A percentile compares a stretch with the other conserved stretches of the same genome.
Evolutionary conservation across 2,888 invertebrate species (phyloP).

Genomic region (Scaptomyza tumidula): DNA sequence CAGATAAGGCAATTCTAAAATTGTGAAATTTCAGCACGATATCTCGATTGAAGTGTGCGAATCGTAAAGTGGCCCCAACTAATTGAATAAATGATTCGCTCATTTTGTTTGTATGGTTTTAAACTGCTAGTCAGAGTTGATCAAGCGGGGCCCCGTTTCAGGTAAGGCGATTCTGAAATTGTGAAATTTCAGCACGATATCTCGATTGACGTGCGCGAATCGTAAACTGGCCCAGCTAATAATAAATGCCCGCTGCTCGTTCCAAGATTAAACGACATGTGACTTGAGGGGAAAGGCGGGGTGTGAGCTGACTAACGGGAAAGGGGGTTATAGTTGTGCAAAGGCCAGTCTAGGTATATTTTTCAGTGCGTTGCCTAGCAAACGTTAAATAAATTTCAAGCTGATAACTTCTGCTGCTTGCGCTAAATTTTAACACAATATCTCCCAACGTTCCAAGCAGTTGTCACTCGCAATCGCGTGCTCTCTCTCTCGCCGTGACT

Average conservation of each 20-base stretch:
- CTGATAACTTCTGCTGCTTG: constrained; percentile 71
- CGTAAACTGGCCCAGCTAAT: constrained; percentile 48
- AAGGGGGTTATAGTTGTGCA: constrained; percentile 2
- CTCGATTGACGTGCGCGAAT: constrained; percentile 57
- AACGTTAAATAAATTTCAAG: constrained; percentile 67
- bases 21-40: constrained; percentile 75
- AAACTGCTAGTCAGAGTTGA: background rate
- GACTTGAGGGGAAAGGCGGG: background rate
- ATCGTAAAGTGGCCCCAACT: too few species aligned
- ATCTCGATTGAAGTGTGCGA: constrained; percentile 56
- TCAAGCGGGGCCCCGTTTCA: constrained; percentile 49
- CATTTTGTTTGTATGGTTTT: too few species aligned
- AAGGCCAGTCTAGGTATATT: constrained; percentile 30
- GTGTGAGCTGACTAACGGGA: background rate
- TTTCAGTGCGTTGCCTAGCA: constrained; percentile 27
- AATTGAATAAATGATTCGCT: too few species aligned
- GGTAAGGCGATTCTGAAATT: constrained; percentile 48
- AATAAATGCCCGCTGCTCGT: constrained; percentile 38
- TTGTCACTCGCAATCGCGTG: constrained; percentile 19
- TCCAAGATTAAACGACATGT: constrained; percentile 21
- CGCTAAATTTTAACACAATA: constrained; percentile 71
- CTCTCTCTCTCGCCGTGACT: constrained; percentile 1
- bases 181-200: constrained; percentile 76
- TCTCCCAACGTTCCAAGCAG: constrained; percentile 46
- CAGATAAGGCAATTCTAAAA: constrained; percentile 41